Evolutionary conservation across 2,888 invertebrate genomes (phyloP).

Genomic region (Platypus cylindrus): DNA sequence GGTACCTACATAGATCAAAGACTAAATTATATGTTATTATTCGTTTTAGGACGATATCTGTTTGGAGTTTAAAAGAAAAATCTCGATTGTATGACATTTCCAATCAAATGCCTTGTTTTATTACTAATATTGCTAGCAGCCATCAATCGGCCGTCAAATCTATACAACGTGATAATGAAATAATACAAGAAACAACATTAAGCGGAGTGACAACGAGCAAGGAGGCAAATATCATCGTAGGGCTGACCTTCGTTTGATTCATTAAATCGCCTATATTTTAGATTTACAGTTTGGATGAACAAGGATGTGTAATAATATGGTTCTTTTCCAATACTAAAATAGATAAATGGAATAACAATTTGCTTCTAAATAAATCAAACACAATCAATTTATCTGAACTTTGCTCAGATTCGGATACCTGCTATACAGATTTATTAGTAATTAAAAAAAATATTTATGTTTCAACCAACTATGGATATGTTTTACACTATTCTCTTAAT

Average conservation of each 20-base stretch:
- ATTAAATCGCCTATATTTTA: conserved; percentile 18
- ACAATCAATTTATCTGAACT: conserved; percentile 27
- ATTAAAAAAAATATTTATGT: conserved; percentile 36
- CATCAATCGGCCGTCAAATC: conserved; percentile 23
- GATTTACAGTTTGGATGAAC: conserved; percentile 41
- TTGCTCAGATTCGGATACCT: conserved; percentile 26
- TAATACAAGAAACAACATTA: no score
- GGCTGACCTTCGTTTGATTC: no score
- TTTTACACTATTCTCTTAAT: conserved; percentile 33
- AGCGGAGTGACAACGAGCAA: no score
- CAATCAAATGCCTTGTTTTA: conserved; percentile 19
- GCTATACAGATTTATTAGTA: conserved; percentile 35
- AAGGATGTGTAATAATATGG: conserved; percentile 39
- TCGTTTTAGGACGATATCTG: conserved; percentile 20
- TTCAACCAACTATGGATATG: conserved; percentile 36
- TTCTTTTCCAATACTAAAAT: conserved; percentile 27
- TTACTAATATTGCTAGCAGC: conserved; percentile 23
- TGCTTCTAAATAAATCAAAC: conserved; percentile 35
- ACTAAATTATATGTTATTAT: background rate
- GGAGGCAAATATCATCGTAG: no score
- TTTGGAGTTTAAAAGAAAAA: conserved; percentile 25
- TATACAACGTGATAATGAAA: conserved; percentile 10
- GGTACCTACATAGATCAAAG: background rate
- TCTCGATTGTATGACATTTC: conserved; percentile 7
- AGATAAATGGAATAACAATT: conserved; percentile 21